Conservation (phyloP, 2,888 invertebrate genomes). For the Harpalus rubripes region DNA sequence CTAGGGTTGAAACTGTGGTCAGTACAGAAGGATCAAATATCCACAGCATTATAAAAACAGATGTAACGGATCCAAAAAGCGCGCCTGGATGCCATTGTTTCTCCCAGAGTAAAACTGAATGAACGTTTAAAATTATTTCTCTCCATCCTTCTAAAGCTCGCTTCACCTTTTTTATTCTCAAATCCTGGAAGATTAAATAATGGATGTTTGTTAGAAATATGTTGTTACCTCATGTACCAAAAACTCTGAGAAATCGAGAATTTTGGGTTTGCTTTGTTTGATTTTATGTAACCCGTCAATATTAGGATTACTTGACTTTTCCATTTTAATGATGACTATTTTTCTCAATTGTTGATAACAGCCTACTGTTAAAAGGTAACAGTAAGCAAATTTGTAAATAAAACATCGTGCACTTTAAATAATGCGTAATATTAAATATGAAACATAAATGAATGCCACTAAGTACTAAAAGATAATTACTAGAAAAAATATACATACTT, state of each 20-base stretch:
- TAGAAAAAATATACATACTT: slow-evolving; percentile 43
- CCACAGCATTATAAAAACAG: slow-evolving; percentile 86
- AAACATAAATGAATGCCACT: slow-evolving; percentile 2
- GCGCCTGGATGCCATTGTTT: slow-evolving; percentile 91
- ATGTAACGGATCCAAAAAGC: slow-evolving; percentile 80
- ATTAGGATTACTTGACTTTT: slow-evolving; percentile 13
- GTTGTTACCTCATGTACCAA: slow-evolving; percentile 6
- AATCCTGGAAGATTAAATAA: slow-evolving; percentile 80
- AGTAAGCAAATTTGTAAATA: slow-evolving; percentile 29
- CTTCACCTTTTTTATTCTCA: slow-evolving; percentile 85
- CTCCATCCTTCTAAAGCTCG: slow-evolving; percentile 87
- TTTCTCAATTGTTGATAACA: slow-evolving; percentile 42
- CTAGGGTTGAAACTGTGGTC: slow-evolving; percentile 80
- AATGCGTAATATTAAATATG: not conserved
- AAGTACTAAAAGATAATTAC: slow-evolving; percentile 4
- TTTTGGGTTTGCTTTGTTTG: slow-evolving; percentile 6
- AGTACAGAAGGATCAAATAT: slow-evolving; percentile 87
- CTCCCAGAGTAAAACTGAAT: slow-evolving; percentile 89
- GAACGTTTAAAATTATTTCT: slow-evolving; percentile 84
- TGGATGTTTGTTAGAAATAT: not conserved
- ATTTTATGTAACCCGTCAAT: slow-evolving; percentile 20
- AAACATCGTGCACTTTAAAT: not conserved
- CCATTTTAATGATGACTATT: slow-evolving; percentile 33
- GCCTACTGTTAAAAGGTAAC: slow-evolving; percentile 24
- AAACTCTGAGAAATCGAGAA: slow-evolving; percentile 13